Conservation (phyloP, 2,888 invertebrate species). For the Eledone cirrhosa region DNA sequence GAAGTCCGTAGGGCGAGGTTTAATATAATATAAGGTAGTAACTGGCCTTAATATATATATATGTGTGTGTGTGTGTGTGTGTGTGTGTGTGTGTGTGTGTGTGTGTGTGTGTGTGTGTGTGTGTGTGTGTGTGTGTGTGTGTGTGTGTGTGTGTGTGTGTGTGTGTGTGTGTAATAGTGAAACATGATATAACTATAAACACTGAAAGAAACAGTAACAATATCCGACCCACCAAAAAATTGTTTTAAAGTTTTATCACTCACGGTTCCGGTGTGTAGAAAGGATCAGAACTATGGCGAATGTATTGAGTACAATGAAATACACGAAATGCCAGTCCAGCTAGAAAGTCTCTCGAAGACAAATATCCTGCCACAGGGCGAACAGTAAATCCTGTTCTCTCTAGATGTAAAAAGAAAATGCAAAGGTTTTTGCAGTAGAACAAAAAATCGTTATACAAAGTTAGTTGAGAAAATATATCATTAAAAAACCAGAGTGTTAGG, state of each 20-base stretch:
- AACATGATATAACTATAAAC: too few relatives aligned
- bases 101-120: background rate
- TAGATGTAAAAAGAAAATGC: slow-evolving; percentile 55
- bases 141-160: background rate
- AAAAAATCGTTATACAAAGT: too few relatives aligned
- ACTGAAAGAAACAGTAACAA: too few relatives aligned
- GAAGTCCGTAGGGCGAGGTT: too few relatives aligned
- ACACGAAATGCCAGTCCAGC: slow-evolving; percentile 83
- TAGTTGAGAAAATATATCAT: too few relatives aligned
- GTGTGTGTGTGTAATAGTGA: background rate
- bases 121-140: background rate
- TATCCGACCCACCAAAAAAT: too few relatives aligned
- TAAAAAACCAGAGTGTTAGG: too few relatives aligned
- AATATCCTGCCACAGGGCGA: slow-evolving; percentile 88
- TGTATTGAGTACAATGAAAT: slow-evolving; percentile 89
- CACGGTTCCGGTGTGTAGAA: slow-evolving; percentile 99
- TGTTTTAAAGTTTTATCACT: slow-evolving; percentile 52
- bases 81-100: background rate
- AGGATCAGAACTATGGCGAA: slow-evolving; percentile 94
- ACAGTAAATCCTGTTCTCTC: slow-evolving; percentile 88
- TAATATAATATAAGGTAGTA: too few relatives aligned
- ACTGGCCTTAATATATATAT: too few relatives aligned
- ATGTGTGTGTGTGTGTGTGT: background rate
- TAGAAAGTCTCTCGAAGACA: slow-evolving; percentile 82
- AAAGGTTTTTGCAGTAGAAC: too few relatives aligned